Conservation (phyloP, 1,140 invertebrate genomes). For the Goniozus legneri region DNA sequence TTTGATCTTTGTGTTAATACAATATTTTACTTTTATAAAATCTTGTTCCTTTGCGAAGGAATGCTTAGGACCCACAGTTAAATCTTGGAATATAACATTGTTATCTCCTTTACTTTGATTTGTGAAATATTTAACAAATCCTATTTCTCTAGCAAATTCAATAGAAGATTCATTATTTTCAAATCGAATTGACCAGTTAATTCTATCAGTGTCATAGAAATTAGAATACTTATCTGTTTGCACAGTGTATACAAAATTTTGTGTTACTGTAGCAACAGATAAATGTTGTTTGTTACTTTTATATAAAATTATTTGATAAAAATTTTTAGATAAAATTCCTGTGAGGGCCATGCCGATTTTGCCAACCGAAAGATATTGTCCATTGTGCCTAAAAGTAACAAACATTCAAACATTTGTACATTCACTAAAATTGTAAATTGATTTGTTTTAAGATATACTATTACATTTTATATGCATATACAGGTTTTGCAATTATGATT, state of each 20-base stretch:
- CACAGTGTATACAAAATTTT: slow-evolving; percentile 38
- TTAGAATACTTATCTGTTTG: slow-evolving; percentile 45
- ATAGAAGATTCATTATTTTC: slow-evolving; percentile 31
- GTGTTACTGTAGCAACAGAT: slow-evolving; percentile 36
- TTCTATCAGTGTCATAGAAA: slow-evolving; percentile 43
- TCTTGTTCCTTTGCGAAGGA: slow-evolving; percentile 30
- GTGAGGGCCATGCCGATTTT: slow-evolving; percentile 45
- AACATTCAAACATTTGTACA: slow-evolving; percentile 14
- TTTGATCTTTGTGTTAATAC: slow-evolving; percentile 28
- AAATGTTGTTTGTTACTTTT: slow-evolving; percentile 40
- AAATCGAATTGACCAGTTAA: slow-evolving; percentile 50
- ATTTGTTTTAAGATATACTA: neutral
- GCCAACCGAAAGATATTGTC: slow-evolving; percentile 36
- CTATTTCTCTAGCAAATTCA: slow-evolving; percentile 43
- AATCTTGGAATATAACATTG: slow-evolving; percentile 35
- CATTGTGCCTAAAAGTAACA: slow-evolving; percentile 35
- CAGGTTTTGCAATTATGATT: slow-evolving; percentile 40
- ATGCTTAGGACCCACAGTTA: slow-evolving; percentile 24
- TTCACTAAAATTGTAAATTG: slow-evolving; percentile 5
- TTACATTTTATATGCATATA: slow-evolving; percentile 44
- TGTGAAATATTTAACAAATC: slow-evolving; percentile 35
- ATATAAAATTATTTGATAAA: slow-evolving; percentile 47
- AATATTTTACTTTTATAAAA: slow-evolving; percentile 30
- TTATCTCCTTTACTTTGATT: slow-evolving; percentile 23
- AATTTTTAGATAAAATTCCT: slow-evolving; percentile 30